Evolutionary conservation across 1,140 invertebrate species (phyloP), one percentile per base, ranked within the genome.

Genomic region (Cyphomyrmex costatus): DNA sequence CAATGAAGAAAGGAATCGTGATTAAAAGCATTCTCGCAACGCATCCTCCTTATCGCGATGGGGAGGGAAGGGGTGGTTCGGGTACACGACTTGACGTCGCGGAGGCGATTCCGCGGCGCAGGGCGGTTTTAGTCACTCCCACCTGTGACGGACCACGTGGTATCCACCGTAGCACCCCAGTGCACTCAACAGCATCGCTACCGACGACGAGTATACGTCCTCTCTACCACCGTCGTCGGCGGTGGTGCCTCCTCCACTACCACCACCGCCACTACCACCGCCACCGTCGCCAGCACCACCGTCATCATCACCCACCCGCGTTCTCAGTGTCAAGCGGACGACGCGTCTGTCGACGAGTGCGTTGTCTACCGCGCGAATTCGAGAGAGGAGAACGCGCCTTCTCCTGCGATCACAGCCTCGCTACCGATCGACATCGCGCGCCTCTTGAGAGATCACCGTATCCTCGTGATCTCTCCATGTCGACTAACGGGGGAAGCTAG

Each of bases 101-200:
- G 65, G 77, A 85, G 66, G 83, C 91, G 92, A 91, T 91, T 92
- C 66, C 88, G 85, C 68, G 58, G 82, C 90, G 78, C 91, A 91
- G 92, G 92, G 91, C 92, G 93, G 91, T 92, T 93, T 88, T 83
- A 93, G 94, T 94, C 94, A 94, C 93, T 95, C 94, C 94, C 94
- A 95, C 94, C 95, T 94, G 92, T 94, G 93, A 90, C 89, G 88
- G 87, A 93, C 92, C 93, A 94, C 94, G 94, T 95, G 94, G 84
- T 88, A 36, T 92, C 89, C 88, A 87, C 87, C 91, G 88, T 90
- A 89, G 85, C 76, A 68, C 65, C 36, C 63, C 65, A 21, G n/a
- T 80, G 21, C 90, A 91, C 90, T 89, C 88, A 78, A 53, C 76
- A 46, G 89, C 86, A 90, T 89, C 87, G 91, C 86, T 82, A 91